Conservation (phyloP, 2,797 vertebrate genomes). For the Melanotaenia trifasciata region DNA sequence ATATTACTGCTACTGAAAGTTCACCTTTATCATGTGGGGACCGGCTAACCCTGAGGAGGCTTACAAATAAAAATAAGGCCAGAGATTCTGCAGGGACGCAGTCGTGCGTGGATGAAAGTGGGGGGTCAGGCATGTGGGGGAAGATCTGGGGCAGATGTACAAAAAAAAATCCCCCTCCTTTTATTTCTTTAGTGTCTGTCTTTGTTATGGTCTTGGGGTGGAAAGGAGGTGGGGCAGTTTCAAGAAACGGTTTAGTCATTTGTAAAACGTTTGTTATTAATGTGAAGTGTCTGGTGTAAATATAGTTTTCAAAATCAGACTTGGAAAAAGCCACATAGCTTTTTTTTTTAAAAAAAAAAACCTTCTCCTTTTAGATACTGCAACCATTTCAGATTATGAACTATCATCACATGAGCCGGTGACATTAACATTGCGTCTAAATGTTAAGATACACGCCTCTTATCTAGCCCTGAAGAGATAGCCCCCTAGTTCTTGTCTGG, state of each 20-base stretch:
- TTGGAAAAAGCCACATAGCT: slow-evolving; percentile 2
- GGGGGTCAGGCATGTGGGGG: slow-evolving; percentile 1
- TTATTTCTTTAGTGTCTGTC: slow-evolving; percentile 1
- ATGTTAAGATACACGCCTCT: neutral
- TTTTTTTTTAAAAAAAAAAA: neutral
- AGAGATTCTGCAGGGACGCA: neutral
- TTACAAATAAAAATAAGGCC: neutral
- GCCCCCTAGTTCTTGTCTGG: neutral
- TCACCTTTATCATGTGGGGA: neutral
- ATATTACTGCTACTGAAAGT: neutral
- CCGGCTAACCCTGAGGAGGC: slow-evolving; percentile 10
- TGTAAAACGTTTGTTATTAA: neutral
- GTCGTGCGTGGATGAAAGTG: slow-evolving; percentile 3
- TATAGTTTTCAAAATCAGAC: neutral
- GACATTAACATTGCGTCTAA: neutral
- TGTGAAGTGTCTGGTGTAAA: neutral
- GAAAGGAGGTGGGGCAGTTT: neutral
- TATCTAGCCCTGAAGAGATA: slow-evolving; percentile 2
- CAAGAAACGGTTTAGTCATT: slow-evolving; percentile 17
- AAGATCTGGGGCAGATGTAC: neutral
- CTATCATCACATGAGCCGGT: slow-evolving; percentile 9
- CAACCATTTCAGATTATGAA: slow-evolving; percentile 14
- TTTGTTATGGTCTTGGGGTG: slow-evolving; percentile 20
- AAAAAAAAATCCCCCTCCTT: neutral
- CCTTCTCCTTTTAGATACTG: neutral